Evolutionary conservation across 2,113 vertebrate species (phyloP).

Genomic region (Crypturellus undulatus): DNA sequence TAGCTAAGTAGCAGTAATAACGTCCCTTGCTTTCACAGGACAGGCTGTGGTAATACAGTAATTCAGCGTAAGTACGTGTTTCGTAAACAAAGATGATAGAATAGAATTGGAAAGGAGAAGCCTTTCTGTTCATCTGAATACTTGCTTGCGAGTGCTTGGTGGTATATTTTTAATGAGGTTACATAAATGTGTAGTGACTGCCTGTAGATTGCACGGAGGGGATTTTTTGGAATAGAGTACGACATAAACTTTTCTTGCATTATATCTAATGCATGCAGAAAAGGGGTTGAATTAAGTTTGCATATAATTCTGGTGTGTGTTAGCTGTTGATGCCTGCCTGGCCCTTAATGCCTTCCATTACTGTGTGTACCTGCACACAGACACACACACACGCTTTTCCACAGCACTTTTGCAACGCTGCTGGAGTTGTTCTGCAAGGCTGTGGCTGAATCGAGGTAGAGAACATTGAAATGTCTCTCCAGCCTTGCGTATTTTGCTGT

Average conservation of each 20-base stretch:
- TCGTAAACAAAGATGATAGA: neutral
- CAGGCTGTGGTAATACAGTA: neutral
- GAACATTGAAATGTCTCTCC: neutral
- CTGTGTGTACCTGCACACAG: accelerated
- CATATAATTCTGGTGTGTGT: neutral
- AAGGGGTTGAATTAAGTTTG: neutral
- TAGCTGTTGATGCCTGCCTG: neutral
- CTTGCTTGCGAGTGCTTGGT: neutral
- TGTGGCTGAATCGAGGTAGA: neutral
- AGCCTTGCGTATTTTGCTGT: neutral
- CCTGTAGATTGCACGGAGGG: neutral
- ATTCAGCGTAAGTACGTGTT: neutral
- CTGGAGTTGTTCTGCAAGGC: neutral
- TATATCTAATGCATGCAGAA: neutral
- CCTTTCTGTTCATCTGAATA: neutral
- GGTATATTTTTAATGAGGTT: neutral
- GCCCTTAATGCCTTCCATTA: neutral
- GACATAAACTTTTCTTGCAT: no score
- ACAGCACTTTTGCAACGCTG: neutral
- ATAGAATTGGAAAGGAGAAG: neutral
- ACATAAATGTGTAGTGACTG: neutral
- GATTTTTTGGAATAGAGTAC: neutral
- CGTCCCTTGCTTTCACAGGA: neutral
- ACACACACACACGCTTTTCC: neutral
- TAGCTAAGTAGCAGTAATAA: neutral